Conservation (phyloP, 2,888 invertebrate species). For the Marasmarcha lunaedactyla region DNA sequence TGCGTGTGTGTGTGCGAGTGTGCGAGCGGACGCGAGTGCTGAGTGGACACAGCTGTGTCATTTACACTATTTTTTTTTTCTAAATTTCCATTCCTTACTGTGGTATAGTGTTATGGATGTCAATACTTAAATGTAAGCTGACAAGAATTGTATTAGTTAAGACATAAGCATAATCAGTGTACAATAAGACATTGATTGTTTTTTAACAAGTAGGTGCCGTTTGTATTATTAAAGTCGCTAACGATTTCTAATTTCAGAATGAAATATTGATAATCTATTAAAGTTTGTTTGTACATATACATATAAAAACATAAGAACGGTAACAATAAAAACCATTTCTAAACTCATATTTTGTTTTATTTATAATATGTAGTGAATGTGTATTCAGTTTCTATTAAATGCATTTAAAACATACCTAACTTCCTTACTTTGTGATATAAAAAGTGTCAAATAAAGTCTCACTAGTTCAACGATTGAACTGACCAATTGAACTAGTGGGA, state of each 20-base stretch:
- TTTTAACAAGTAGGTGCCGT: conserved; percentile 33
- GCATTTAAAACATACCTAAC: too few species aligned
- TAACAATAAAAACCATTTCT: conserved; percentile 68
- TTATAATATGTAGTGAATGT: too few species aligned
- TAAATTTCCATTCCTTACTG: conserved; percentile 63
- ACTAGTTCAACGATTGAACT: too few species aligned
- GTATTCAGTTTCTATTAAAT: too few species aligned
- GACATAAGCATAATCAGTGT: conserved; percentile 61
- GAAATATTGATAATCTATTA: conserved; percentile 61
- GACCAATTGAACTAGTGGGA: too few species aligned
- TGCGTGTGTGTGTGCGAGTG: conserved; percentile 16
- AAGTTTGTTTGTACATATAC: conserved; percentile 45
- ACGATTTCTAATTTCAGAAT: conserved; percentile 60
- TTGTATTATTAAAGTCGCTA: conserved; percentile 47
- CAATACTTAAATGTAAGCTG: conserved; percentile 17
- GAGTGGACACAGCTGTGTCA: conserved; percentile 32
- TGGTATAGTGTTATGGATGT: conserved; percentile 62
- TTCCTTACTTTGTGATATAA: too few species aligned
- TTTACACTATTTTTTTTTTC: conserved; percentile 37
- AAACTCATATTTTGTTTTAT: conserved; percentile 32
- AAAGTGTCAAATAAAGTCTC: too few species aligned
- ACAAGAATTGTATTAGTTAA: conserved; percentile 33
- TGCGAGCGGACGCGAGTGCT: conserved; percentile 3
- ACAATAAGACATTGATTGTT: conserved; percentile 45
- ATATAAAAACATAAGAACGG: conserved; percentile 64